phyloP scores from a whole-genome alignment of 64 coral and sea anemone genomes.

The Dendrophyllia cribrosa region DNA sequence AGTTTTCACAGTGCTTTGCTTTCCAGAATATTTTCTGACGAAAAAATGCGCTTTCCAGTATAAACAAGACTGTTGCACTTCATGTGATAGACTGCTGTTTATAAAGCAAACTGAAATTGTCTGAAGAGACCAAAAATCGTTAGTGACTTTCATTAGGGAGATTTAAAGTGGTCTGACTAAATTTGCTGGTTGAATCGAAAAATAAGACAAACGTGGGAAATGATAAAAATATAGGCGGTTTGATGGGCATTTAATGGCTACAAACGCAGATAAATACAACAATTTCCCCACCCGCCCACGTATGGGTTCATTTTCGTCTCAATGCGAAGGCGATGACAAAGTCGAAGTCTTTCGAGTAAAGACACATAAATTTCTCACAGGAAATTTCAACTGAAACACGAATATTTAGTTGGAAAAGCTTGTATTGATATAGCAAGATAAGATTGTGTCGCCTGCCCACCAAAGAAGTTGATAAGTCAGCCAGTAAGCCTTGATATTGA shows the following conservation, averaged over 20 bases:
- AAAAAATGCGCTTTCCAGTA: conserved; percentile 7
- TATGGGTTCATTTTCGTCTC: no score
- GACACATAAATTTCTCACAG: not conserved
- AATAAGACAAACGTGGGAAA: conserved; percentile 6
- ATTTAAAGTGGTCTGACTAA: not conserved
- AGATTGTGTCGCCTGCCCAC: conserved; percentile 7
- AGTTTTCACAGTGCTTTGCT: not conserved
- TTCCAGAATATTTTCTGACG: conserved; percentile 1
- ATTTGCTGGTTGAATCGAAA: not conserved
- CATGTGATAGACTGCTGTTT: conserved; percentile 11
- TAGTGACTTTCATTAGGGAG: not conserved
- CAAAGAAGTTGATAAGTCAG: conserved; percentile 8
- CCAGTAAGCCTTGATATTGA: not conserved
- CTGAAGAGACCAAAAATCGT: not conserved
- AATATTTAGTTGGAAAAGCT: not conserved
- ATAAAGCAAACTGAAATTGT: conserved; percentile 12
- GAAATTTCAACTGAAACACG: not conserved
- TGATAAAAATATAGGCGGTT: not conserved
- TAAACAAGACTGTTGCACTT: not conserved
- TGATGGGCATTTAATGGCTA: conserved; percentile 17
- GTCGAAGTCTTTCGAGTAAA: not conserved
- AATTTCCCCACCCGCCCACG: no score
- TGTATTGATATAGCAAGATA: not conserved
- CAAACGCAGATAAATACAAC: not conserved
- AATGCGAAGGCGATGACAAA: no score